Conservation (phyloP, 2,113 vertebrate species). For the Cariama cristata region DNA sequence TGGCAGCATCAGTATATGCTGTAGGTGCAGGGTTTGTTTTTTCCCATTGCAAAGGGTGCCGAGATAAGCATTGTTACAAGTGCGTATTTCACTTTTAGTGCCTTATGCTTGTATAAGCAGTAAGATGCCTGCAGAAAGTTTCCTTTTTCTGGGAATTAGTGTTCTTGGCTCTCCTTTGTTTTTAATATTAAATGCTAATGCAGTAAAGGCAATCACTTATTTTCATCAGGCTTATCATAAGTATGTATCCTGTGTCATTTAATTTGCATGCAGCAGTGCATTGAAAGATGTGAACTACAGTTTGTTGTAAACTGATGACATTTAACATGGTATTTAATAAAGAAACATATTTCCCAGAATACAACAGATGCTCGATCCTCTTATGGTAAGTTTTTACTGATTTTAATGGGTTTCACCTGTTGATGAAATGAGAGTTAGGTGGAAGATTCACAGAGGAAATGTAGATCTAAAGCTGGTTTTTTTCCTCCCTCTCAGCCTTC, state of each 20-base stretch:
- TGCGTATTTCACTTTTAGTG: background rate
- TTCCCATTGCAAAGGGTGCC: background rate
- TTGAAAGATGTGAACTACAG: background rate
- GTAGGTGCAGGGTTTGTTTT: background rate
- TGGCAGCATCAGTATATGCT: background rate
- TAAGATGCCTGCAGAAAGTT: background rate
- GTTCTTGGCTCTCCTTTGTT: background rate
- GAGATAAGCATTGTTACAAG: background rate
- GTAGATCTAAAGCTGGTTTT: background rate
- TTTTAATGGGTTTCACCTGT: background rate
- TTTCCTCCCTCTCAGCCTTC: conserved; percentile 72
- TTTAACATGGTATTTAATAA: background rate
- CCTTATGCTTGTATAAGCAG: background rate
- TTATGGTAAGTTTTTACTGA: background rate
- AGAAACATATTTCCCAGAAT: background rate
- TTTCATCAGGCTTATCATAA: background rate
- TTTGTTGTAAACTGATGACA: background rate
- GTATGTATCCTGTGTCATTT: background rate
- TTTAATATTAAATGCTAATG: background rate
- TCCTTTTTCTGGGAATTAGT: background rate
- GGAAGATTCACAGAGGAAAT: conserved; percentile 8
- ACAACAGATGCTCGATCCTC: background rate
- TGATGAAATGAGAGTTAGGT: background rate
- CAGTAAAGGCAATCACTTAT: background rate
- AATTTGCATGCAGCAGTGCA: background rate